Base-by-base conservation (phyloP, 2,113 vertebrate genomes). In the Ceratotherium simum region DNA sequence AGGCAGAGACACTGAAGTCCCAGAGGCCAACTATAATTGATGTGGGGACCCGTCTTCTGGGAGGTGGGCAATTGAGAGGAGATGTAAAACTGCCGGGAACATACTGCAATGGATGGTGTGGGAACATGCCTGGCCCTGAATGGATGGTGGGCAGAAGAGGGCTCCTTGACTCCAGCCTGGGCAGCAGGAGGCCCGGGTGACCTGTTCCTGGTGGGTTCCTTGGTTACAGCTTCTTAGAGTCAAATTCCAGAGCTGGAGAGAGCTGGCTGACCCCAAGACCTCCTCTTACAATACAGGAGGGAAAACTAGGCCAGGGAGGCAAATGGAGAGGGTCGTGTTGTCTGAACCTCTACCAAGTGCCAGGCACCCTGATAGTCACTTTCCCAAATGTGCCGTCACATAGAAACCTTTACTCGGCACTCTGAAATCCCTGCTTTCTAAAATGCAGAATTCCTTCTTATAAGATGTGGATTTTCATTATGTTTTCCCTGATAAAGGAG, bases 331-430 rank as follows among this genome's bases (percentile, higher is more conserved):
- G 3, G 16, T 58, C n/a, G 0, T 12, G 7, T 33, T 21, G 0
- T 58, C 17, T 5, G 54, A 33, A 31, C 7, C 31, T 56, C 42
- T 87, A 8, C 58, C 62, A 51, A 5, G 13, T 75, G 51, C 42
- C 5, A 46, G n/a, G n/a, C 1, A 6, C 58, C 2, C 1, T 17
- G 29, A 39, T 9, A 18, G 14, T 33, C 4, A 7, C 20, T 36
- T 87, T 67, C 18, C 6, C 60, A 54, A 54, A 54, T 14, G 3
- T 27, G 56, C 29, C 33, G 12, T 27, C 6, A 6, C 42, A 13
- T 46, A 16, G 58, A 11, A 73, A 48, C 21, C 10, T 56, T 54
- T 54, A 1, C 58, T 79, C 39, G 80, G 56, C 10, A 8, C 17
- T 33, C 31, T 48, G 51, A 75, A 48, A 46, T 2, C 27, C 23